Conservation (phyloP, 2,113 vertebrate species). For the Cebus imitator region DNA sequence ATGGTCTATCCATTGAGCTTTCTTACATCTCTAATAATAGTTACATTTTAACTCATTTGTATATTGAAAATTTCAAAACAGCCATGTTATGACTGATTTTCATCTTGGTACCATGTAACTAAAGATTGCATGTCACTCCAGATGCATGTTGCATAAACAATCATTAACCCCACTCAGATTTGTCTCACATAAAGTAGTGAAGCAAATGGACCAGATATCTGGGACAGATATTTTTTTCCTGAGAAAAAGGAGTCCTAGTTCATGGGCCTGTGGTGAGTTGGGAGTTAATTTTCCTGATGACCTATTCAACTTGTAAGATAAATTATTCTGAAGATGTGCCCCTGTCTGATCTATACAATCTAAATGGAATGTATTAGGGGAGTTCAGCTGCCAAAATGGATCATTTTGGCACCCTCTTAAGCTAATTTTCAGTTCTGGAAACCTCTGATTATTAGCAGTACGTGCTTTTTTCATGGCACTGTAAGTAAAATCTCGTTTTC, state of each 20-base stretch:
- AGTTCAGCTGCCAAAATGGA: conserved; percentile 44
- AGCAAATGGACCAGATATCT: conserved; percentile 38
- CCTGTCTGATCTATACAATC: conserved; percentile 30
- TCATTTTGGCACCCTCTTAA: conserved; percentile 57
- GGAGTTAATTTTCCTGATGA: conserved; percentile 49
- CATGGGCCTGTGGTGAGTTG: not conserved
- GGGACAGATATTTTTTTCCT: conserved; percentile 39
- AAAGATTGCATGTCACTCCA: not conserved
- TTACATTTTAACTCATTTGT: conserved; percentile 31
- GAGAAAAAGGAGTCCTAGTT: not conserved
- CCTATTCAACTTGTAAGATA: conserved; percentile 45
- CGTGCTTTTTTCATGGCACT: conserved; percentile 56
- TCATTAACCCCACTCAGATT: conserved; percentile 33
- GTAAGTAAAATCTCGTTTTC: conserved; percentile 77
- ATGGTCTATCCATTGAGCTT: not conserved
- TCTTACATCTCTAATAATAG: conserved; percentile 39
- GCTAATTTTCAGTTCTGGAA: conserved; percentile 79
- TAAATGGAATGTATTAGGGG: conserved; percentile 23
- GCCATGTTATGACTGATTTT: conserved; percentile 19
- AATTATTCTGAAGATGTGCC: conserved; percentile 53
- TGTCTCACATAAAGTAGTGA: conserved; percentile 14
- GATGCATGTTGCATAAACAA: conserved; percentile 1
- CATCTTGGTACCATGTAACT: conserved; percentile 25
- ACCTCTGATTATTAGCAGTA: conserved; percentile 72
- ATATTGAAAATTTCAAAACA: not conserved